Base-by-base conservation (phyloP, 2,113 vertebrate genomes). In the Xiphias gladius region DNA sequence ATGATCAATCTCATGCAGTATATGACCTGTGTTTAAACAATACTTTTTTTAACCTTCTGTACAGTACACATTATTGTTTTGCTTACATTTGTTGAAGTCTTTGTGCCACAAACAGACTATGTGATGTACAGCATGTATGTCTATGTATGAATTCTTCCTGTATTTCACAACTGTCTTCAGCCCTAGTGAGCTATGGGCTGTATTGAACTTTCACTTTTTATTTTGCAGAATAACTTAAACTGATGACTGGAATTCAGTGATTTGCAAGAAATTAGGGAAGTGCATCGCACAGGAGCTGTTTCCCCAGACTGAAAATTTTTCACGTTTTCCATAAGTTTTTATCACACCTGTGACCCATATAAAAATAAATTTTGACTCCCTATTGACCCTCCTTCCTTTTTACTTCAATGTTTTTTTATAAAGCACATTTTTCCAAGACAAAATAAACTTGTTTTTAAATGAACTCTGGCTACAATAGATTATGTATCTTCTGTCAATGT, bases 381-480 rank as follows among this genome's bases (percentile, higher is more conserved):
- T 22, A 6, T 57, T 64, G 24, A 69, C 57, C 17, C 6, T 57
- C 6, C 26, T 55, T 76, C 43, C 7, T 52, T 59, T 76, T 62
- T 16, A 37, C 28, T 58, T 28, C 41, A 46, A 30, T 63, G 46
- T 74, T 64, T 65, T 43, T 28, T 1, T 1, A 48, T 30, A 74
- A 82, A 58, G 5, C 30, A 48, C 24, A 73, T 12, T 61, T 81
- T 79, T 73, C 59, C 57, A 22, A 66, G 20, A 76, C 17, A 78
- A 79, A 86, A 86, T 82, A 86, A 82, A 86, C 4, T 24, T 52
- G 7, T 73, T 74, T 41, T 82, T 58, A 26, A 70, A 74, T 68
- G 0, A 35, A 24, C 13, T 46, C 7, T 26, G 46, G 6, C 46
- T 48, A 43, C 12, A 64, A 43, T 11, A 26, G 12, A 65, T n/a